Percentiles rank a stretch among this genome's conserved stretches.
phyloP scores from a whole-genome alignment of 37 sponge, comb jelly and placozoan genomes.

The Petrosia ficiformis region DNA sequence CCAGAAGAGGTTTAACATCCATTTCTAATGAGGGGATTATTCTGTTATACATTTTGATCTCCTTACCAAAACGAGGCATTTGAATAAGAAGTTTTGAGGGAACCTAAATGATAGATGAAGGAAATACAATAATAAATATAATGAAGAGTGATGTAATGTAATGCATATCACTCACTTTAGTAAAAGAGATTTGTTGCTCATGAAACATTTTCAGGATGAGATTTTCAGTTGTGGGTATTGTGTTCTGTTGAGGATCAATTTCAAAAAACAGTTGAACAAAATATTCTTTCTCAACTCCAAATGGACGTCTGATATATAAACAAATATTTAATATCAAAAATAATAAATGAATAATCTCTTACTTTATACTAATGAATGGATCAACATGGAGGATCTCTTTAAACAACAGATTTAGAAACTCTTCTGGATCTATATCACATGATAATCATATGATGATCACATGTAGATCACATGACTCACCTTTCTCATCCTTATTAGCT shows the following conservation, averaged over 20 bases:
- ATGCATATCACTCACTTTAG: constrained; percentile 32
- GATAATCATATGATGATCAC: neutral
- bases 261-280: constrained; percentile 82
- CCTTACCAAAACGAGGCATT: constrained; percentile 91
- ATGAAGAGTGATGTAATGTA: neutral
- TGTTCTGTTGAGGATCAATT: constrained; percentile 20
- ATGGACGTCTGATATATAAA: constrained; percentile 67
- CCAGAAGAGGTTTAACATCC: constrained; percentile 14
- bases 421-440: constrained; percentile 87
- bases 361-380: constrained; percentile 16
- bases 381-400: constrained; percentile 45
- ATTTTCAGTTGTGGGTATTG: constrained; percentile 13
- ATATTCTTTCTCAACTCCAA: constrained; percentile 67
- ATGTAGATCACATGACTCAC: constrained; percentile 25
- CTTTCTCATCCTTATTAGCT: constrained; percentile 74
- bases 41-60: constrained; percentile 79
- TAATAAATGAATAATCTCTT: neutral
- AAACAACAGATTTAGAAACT: constrained; percentile 89
- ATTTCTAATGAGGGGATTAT: constrained; percentile 71
- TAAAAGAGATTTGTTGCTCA: constrained; percentile 70
- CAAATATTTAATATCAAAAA: neutral
- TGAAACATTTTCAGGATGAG: constrained; percentile 51
- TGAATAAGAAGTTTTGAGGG: constrained; percentile 75
- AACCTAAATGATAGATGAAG: constrained; percentile 14
- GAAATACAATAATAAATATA: neutral